These are phyloP conservation scores for Hassar affinis DNA, from an alignment of 2,113 vertebrate genomes.

Conservation along the genomic window DNA sequence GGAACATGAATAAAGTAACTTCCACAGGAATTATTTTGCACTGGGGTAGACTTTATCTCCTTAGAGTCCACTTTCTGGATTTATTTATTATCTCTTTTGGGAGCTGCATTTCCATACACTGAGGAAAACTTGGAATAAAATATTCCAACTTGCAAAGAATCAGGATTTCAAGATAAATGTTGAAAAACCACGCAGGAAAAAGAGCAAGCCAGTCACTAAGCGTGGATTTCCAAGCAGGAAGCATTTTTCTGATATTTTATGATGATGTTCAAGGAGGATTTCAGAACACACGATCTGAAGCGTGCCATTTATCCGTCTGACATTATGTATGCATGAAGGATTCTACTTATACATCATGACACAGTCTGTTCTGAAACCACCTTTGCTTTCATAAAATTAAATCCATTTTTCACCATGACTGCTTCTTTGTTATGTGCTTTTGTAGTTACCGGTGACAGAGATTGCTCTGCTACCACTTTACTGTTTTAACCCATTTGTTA, in stretches of 20 bases:
- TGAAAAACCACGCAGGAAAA: background rate
- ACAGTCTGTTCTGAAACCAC: background rate
- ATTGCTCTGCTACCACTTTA: background rate
- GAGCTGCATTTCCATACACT: constrained; percentile 20
- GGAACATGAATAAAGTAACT: constrained; percentile 36
- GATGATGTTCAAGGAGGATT: background rate
- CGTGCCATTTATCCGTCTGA: background rate
- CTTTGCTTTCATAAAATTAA: background rate
- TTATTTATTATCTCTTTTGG: constrained; percentile 54
- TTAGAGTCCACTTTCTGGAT: constrained; percentile 33
- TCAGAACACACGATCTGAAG: background rate
- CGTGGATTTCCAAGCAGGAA: background rate
- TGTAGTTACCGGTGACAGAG: background rate
- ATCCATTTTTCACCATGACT: background rate
- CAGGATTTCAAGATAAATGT: background rate
- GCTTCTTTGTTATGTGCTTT: background rate
- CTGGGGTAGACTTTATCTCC: constrained; percentile 34
- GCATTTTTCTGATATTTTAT: background rate
- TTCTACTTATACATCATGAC: background rate
- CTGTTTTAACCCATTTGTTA: background rate
- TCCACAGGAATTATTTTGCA: constrained; percentile 44
- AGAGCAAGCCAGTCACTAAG: background rate
- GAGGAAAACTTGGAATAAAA: constrained; percentile 5
- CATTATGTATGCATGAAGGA: background rate
- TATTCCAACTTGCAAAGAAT: background rate